Base-by-base conservation (phyloP, 37 sponge, comb jelly and placozoan genomes). In the Chondrosia reniformis region DNA sequence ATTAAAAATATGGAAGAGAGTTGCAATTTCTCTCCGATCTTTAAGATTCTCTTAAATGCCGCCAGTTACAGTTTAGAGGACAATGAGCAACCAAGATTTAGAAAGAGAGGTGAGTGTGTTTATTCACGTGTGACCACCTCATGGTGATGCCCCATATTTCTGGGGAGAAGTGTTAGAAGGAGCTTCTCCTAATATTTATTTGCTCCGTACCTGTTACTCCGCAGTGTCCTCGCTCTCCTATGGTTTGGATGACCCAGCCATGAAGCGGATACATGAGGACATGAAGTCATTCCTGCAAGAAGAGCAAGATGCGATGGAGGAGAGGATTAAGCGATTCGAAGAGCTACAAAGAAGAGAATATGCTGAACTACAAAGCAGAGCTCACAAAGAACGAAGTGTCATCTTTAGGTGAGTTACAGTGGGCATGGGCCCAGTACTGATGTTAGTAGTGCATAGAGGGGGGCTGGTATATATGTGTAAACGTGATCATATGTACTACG, bases 151-250 rank as follows among this genome's bases (percentile, higher is more conserved):
- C n/a, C n/a, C n/a, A n/a, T n/a, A n/a, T n/a, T n/a, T n/a, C n/a
- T n/a, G n/a, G n/a, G n/a, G n/a, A n/a, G n/a, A n/a, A n/a, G n/a
- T n/a, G n/a, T n/a, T n/a, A n/a, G n/a, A n/a, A n/a, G n/a, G n/a
- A n/a, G n/a, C n/a, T n/a, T n/a, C n/a, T n/a, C n/a, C n/a, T n/a
- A n/a, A n/a, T n/a, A n/a, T n/a, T n/a, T n/a, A n/a, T n/a, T n/a
- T n/a, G n/a, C 73, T 52, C 57, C 33, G 45, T 15, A 34, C 66
- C 12, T 8, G 2, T 40, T 6, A 3, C 72, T 38, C 67, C 36
- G 0, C 75, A 91, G 91, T 86, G 7, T 91, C 84, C 39, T 85
- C 86, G 17, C 83, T 91, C 83, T 55, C 80, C 55, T 91, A 83
- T 77, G 91, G 91, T 21, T 61, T 55, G 0, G 87, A 91, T 27